These are phyloP conservation scores for Stictonetta naevosa DNA, from an alignment of 2,113 vertebrate species.

Conservation along the genomic window DNA sequence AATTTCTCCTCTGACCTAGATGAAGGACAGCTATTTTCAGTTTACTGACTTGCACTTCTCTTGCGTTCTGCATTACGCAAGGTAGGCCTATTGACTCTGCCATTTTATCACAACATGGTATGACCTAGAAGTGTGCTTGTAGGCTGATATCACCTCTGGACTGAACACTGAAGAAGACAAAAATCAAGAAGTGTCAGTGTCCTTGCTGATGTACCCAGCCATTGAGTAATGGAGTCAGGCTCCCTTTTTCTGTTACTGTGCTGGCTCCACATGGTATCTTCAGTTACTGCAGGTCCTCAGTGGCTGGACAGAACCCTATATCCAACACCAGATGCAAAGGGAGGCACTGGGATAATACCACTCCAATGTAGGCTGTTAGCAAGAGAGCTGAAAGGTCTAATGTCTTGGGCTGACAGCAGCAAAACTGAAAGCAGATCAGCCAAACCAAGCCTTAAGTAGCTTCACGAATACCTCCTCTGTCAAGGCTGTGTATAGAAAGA, in stretches of 20 bases:
- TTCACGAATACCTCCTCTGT: not conserved
- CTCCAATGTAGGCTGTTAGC: not conserved
- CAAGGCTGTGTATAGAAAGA: rapidly evolving
- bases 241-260: not conserved
- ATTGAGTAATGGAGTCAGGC: not conserved
- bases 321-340: rapidly evolving
- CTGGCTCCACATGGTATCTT: not conserved
- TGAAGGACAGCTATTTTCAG: not conserved
- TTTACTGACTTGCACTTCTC: not conserved
- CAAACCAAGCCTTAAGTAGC: not conserved
- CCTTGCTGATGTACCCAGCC: not conserved
- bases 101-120: rapidly evolving
- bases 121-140: not conserved
- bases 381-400: not conserved
- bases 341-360: not conserved
- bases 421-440: not conserved
- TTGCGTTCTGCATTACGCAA: not conserved
- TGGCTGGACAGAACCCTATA: not conserved
- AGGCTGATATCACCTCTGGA: not conserved
- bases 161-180: not conserved
- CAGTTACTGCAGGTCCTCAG: not conserved
- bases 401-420: not conserved
- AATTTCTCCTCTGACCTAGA: not conserved
- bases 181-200: not conserved
- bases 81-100: not conserved